Base-by-base conservation (phyloP, 2,888 invertebrate genomes). In the Dexiosoma caninum region DNA sequence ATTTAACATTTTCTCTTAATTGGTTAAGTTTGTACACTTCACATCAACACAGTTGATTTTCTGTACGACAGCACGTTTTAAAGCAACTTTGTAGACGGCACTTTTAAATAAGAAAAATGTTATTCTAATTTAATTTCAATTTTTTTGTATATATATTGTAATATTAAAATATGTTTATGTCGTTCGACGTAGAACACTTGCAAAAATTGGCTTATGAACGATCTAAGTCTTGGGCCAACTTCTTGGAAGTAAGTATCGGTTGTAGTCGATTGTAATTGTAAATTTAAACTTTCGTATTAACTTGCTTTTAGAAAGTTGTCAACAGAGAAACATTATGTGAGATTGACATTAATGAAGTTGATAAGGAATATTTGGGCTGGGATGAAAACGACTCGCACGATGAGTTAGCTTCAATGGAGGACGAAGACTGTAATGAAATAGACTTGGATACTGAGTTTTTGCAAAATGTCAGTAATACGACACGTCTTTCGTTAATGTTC, bases 121-220 rank as follows among this genome's bases (percentile, higher is more conserved):
- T 23, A 6, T 27, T n/a, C n/a, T n/a, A 3, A 27, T 27, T 27
- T 27, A 6, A 27, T 27, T 27, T 27, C 6, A 5, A 6, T 6
- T 27, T 5, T 27, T 27, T 27, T 6, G 27, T 6, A 27, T 27
- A 27, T n/a, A n/a, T 35, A 30, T n/a, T 12, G 16, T 7, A 8
- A n/a, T 30, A 16, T 7, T 37, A 21, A 10, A 57, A 60, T 21
- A 49, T 23, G 30, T 10, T 53, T 9, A 99, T 99, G 92, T 98
- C 99, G 86, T 98, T 99, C 86, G 99, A 99, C 92, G 93, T 99
- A 86, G 99, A 99, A 91, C 53, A 55, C 0, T 55, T 87, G 42
- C 86, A 88, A 60, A 62, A 85, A 2, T 10, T 85, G 6, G 51
- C 74, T 1, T 89, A 83, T 66, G 85, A 87, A 60, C 86, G 89